phyloP scores from a whole-genome alignment of 2,888 invertebrate genomes.

The Orchesella flavescens region DNA sequence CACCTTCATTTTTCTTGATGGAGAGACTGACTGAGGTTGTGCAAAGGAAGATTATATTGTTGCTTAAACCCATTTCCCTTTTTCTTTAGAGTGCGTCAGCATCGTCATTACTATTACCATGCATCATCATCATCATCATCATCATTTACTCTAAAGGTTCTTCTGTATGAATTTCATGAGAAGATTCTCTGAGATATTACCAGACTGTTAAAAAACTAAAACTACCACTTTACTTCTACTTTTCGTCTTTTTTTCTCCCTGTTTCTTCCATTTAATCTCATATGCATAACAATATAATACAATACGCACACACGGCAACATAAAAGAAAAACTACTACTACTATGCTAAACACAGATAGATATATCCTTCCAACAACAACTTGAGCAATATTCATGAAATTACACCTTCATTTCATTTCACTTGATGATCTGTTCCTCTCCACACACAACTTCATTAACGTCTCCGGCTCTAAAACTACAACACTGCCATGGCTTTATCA shows the following conservation, averaged over 20 bases:
- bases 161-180: constrained; percentile 22
- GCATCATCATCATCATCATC: constrained; percentile 1
- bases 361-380: background rate
- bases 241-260: background rate
- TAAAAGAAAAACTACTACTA: background rate
- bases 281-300: constrained; percentile 7
- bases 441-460: constrained; percentile 5
- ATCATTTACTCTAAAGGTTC: background rate
- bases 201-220: constrained; percentile 11
- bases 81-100: constrained; percentile 11
- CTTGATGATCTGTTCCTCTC: constrained; percentile 24
- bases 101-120: background rate
- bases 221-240: too few relatives aligned
- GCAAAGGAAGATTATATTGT: background rate
- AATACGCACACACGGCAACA: background rate
- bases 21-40: too few relatives aligned
- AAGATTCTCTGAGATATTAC: constrained; percentile 45
- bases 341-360: background rate
- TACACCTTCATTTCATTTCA: constrained; percentile 47
- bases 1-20: too few relatives aligned
- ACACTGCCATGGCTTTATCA: too few relatives aligned
- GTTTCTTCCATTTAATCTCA: constrained; percentile 32
- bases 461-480: too few relatives aligned
- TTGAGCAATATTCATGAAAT: constrained; percentile 43
- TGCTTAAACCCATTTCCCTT: constrained; percentile 11